phyloP scores from a whole-genome alignment of 1,140 invertebrate species.

The Drosophila jambulina region DNA sequence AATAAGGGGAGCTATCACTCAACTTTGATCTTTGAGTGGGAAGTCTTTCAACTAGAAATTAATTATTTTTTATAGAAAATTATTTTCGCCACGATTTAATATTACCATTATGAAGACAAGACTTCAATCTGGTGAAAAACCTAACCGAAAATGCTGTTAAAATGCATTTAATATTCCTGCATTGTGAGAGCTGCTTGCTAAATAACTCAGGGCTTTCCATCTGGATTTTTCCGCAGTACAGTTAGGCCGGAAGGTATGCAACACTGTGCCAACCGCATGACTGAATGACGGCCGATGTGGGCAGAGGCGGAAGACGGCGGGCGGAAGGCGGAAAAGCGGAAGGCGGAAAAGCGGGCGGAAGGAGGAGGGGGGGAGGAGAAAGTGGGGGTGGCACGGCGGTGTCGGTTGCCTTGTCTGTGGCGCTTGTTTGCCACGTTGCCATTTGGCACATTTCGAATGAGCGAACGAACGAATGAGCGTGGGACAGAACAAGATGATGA shows the following conservation, averaged over 20 bases:
- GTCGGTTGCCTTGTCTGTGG: conserved; percentile 53
- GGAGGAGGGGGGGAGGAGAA: not conserved
- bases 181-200: not conserved
- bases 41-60: too few species aligned
- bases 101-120: too few species aligned
- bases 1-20: too few species aligned
- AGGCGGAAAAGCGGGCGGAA: conserved; percentile 2
- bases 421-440: conserved; percentile 61
- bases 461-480: conserved; percentile 42
- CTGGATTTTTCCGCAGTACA: conserved; percentile 28
- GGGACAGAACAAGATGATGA: conserved; percentile 23
- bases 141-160: not conserved
- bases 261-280: conserved; percentile 67
- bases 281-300: conserved; percentile 50
- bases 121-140: not conserved
- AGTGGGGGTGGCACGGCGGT: conserved; percentile 5
- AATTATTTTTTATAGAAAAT: too few species aligned
- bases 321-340: conserved; percentile 4
- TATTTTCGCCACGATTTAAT: too few species aligned
- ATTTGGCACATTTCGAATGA: conserved; percentile 60
- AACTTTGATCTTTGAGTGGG: too few species aligned
- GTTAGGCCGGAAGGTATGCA: conserved; percentile 68
- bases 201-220: not conserved
- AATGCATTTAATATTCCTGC: not conserved
- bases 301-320: not conserved